Base-by-base conservation (phyloP, 1,140 invertebrate genomes). In the Pogonomyrmex barbatus region DNA sequence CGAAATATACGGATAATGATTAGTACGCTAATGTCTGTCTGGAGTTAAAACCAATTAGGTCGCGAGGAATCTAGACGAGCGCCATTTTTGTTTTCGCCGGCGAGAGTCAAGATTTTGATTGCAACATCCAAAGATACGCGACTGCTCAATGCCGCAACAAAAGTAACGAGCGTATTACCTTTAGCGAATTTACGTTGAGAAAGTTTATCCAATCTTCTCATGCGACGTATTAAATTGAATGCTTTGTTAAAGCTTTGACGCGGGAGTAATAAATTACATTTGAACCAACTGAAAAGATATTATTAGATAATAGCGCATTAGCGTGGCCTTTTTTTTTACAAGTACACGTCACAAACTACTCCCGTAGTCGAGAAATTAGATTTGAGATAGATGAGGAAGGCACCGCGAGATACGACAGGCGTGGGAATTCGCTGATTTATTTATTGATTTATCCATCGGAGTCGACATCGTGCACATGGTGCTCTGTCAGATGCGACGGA, bases 401-500 rank as follows among this genome's bases (percentile, higher is more conserved):
- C 42, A 52, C 24, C 42, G 65, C n/a, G 65, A 68, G 30, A 47
- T 0, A 42, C 17, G 33, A 33, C 45, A 52, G 47, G 47, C 78
- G 67, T 82, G 68, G 79, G 54, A 83, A 83, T 73, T 83, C 12
- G 68, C 54, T 36, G 79, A 83, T 83, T 56, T 60, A 73, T 62
- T 73, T 58, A 73, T 83, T 45, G 79, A 73, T 73, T 83, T 73
- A 73, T 82, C 30, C 14, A 8, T 42, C 39, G 24, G 50, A 56
- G 52, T 14, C 52, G 52, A 73, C 39, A 14, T 85, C 82, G 45
- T 77, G 63, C 78, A 86, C 68, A 81, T 60, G 87, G 62, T 17
- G 71, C 85, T 12, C 47, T 24, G 82, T 89, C 71, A 86, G 52
- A 79, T 58, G 70, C 42, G 78, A 90, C 89, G 82, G 89, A 90